A percentile compares a stretch with the other conserved stretches of the same genome.
Evolutionary conservation across 2,113 vertebrate genomes (phyloP).

Genomic region (Glaucomys volans): DNA sequence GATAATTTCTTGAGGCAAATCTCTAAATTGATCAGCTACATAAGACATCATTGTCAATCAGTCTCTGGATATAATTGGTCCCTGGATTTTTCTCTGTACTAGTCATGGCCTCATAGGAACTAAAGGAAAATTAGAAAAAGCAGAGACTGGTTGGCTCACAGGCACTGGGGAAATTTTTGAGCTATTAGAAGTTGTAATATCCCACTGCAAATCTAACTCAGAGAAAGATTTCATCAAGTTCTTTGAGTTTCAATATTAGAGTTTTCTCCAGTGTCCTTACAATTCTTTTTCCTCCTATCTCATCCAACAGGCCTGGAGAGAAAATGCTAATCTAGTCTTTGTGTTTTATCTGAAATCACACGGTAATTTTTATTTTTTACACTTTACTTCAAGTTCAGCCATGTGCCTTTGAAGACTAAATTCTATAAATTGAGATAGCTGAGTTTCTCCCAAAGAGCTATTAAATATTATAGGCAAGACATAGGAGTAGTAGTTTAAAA

Average conservation of each 20-base stretch:
- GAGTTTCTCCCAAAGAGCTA: slow-evolving; percentile 19
- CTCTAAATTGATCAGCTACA: slow-evolving; percentile 47
- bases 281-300: not conserved
- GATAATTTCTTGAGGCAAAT: slow-evolving; percentile 27
- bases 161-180: not conserved
- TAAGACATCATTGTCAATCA: not conserved
- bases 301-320: not conserved
- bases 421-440: not conserved
- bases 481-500: not conserved
- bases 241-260: slow-evolving; percentile 7
- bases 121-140: slow-evolving; percentile 22
- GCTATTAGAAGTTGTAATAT: slow-evolving; percentile 28
- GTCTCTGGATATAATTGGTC: not conserved
- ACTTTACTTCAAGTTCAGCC: not conserved
- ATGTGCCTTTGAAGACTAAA: not conserved
- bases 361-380: not conserved
- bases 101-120: not conserved
- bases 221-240: not conserved
- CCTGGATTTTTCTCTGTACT: not conserved
- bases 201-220: not conserved
- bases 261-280: not conserved
- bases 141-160: not conserved
- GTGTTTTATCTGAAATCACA: not conserved
- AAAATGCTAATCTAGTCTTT: not conserved
- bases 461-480: slow-evolving; percentile 15